Conservation (phyloP, 2,797 vertebrate species). For the Takifugu ocellatus region DNA sequence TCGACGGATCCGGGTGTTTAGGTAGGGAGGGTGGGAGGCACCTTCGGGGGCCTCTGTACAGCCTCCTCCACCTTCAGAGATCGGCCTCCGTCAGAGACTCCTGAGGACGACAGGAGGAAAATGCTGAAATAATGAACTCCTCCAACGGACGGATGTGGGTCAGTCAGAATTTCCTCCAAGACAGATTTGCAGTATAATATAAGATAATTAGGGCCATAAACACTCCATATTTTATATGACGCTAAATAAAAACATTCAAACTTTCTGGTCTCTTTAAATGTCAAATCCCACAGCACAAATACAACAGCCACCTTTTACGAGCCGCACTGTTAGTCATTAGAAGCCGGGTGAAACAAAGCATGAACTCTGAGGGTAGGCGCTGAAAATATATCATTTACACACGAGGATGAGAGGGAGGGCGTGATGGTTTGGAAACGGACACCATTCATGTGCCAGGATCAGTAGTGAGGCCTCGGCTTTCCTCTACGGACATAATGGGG, state of each 20-base stretch:
- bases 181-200: constrained; percentile 1
- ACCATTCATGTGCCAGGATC: constrained; percentile 56
- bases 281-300: not conserved
- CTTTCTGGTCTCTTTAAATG: constrained; percentile 6
- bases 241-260: constrained; percentile 7
- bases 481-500: constrained; percentile 36
- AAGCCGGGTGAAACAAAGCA: constrained; percentile 6
- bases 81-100: constrained; percentile 68
- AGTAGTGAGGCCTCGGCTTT: constrained; percentile 32
- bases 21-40: constrained; percentile 62
- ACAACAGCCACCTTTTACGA: not conserved
- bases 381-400: constrained; percentile 40
- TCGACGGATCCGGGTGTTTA: constrained; percentile 22
- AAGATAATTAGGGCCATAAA: constrained; percentile 3
- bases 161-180: not conserved
- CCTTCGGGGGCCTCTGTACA: constrained; percentile 61
- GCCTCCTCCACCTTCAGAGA: constrained; percentile 65
- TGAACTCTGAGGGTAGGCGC: constrained; percentile 3
- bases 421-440: constrained; percentile 45
- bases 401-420: constrained; percentile 24
- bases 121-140: constrained; percentile 8
- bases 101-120: constrained; percentile 46
- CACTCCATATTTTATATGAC: not conserved
- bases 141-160: not conserved
- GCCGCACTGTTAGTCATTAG: constrained; percentile 14